phyloP scores from a whole-genome alignment of 2,888 invertebrate genomes.

The Pandemis heparana region DNA sequence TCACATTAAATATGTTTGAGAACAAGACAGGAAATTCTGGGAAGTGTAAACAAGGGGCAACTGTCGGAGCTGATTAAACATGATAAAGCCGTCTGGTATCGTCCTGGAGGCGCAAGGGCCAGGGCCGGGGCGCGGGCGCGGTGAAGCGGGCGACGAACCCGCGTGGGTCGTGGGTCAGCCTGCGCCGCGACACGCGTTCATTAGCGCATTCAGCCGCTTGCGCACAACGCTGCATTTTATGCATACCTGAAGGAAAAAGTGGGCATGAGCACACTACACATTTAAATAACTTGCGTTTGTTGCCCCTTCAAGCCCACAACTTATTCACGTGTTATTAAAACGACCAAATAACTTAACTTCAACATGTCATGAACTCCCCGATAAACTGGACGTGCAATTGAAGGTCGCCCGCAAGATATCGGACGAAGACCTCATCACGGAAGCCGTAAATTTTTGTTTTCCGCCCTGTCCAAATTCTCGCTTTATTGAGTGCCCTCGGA shows the following conservation, averaged over 20 bases:
- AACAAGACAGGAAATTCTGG: constrained; percentile 45
- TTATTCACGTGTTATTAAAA: background rate
- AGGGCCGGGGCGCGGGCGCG: constrained; percentile 48
- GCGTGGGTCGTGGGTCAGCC: constrained; percentile 84
- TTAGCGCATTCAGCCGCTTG: constrained; percentile 72
- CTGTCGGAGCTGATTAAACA: constrained; percentile 61
- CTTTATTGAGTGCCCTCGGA: constrained; percentile 56
- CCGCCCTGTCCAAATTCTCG: constrained; percentile 58
- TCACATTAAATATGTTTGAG: constrained; percentile 38
- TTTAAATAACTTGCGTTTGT: constrained; percentile 30
- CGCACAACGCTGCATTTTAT: constrained; percentile 54
- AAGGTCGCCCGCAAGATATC: constrained; percentile 54
- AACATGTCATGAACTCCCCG: constrained; percentile 24
- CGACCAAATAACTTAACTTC: background rate
- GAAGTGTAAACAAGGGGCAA: constrained; percentile 63
- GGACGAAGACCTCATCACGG: constrained; percentile 61
- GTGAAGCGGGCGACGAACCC: constrained; percentile 75
- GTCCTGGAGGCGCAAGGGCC: constrained; percentile 58
- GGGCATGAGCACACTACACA: constrained; percentile 8
- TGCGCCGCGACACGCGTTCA: constrained; percentile 76
- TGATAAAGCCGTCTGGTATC: constrained; percentile 69
- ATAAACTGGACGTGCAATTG: constrained; percentile 32
- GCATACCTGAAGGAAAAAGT: constrained; percentile 31
- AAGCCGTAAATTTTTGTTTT: constrained; percentile 65
- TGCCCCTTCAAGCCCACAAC: background rate